Conservation (phyloP, 2,113 vertebrate species). For the Zapus hudsonius region DNA sequence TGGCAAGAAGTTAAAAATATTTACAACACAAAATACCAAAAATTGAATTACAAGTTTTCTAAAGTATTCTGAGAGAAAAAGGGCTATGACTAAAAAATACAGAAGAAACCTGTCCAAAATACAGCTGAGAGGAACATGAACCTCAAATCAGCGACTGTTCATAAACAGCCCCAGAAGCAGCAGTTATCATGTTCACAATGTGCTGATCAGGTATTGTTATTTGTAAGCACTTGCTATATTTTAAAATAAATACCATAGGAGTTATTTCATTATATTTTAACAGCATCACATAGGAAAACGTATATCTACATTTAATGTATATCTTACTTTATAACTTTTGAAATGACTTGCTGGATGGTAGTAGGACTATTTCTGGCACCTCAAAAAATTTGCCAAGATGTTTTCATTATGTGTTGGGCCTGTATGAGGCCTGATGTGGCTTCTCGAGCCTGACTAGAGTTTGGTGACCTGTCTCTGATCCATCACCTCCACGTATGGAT, state of each 20-base stretch:
- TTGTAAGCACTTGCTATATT: background rate
- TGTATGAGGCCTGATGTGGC: too few relatives aligned
- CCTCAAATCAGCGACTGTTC: background rate
- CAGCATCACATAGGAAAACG: background rate
- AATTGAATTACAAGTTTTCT: background rate
- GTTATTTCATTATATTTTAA: background rate
- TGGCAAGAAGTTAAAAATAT: background rate
- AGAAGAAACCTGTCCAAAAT: background rate
- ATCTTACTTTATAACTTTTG: background rate
- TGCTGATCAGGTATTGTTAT: background rate
- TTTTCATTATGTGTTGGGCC: too few relatives aligned
- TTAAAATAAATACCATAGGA: background rate
- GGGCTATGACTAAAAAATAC: background rate
- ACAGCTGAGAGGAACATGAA: background rate
- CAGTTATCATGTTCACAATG: background rate
- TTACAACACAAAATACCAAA: background rate
- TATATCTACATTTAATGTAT: too few relatives aligned
- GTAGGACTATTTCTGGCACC: background rate
- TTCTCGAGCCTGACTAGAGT: too few relatives aligned
- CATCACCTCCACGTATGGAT: too few relatives aligned
- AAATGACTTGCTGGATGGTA: background rate
- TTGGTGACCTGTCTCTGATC: too few relatives aligned
- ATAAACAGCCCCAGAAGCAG: background rate
- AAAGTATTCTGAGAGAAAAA: background rate
- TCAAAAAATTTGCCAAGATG: background rate